Evolutionary conservation across 2,113 vertebrate species (phyloP), one percentile per base, ranked within the genome.

Genomic region (Falcunculus frontatus): DNA sequence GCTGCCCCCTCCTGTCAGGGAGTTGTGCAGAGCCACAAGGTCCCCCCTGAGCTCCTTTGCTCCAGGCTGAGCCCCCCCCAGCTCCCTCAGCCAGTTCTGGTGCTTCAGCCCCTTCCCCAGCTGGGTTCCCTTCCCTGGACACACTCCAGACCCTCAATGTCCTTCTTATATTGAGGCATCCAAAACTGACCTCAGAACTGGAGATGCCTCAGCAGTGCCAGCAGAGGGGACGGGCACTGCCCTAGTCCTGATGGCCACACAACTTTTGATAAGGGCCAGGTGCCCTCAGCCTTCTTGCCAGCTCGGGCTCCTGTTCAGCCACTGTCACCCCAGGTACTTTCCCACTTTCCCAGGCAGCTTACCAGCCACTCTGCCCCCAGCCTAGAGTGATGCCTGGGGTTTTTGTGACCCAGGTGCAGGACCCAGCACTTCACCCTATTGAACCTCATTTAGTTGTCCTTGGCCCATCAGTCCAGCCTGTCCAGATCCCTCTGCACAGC

Each of bases 331-430:
- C 27, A 39, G 37, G 27, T 30, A 30, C 60, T 29, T 41, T 18
- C 55, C 21, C 56, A 23, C 56, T n/a, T 57, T 27, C 60, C 37
- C 37, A 30, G 37, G 37, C 18, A 63, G 18, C 27, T 63, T 41
- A 10, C 60, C 27, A 30, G 18, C 19, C 62, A 16, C 39, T 32
- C 39, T 42, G 27, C 6, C 39, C 19, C 6, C 39, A 63, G 60
- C 18, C 60, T 30, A 1, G 37, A 41, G 60, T 1, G 1, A 7
- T 30, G 19, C 37, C 3, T 3, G 39, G 27, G 13, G 27, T 63
- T 42, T 1, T 42, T 30, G 29, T 63, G 39, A 32, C 5, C 19
- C 62, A 42, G 9, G 2, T 21, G 29, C 39, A 63, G 39, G 39
- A 63, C 19, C 6, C 27, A 10, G 27, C 18, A 63, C 27, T 20